Evolutionary conservation across 2,113 vertebrate species (phyloP).

Genomic region (Ceyx margarethae): DNA sequence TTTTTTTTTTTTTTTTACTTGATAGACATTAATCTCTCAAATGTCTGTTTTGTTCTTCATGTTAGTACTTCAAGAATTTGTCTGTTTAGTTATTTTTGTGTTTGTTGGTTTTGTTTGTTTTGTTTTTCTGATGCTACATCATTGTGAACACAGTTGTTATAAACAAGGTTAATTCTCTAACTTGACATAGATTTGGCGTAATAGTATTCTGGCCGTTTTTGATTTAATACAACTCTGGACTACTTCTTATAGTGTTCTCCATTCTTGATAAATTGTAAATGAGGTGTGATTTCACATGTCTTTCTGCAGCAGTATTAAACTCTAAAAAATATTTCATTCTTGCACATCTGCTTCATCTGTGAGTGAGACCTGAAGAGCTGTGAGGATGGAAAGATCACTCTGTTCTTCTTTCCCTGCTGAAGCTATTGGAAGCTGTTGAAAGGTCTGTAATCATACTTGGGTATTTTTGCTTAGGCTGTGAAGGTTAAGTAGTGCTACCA

Average conservation of each 20-base stretch:
- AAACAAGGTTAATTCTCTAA: background rate
- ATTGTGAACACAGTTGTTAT: background rate
- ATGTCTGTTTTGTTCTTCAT: background rate
- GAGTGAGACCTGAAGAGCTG: background rate
- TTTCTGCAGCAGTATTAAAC: background rate
- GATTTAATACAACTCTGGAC: background rate
- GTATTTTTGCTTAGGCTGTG: background rate
- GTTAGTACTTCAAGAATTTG: background rate
- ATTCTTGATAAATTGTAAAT: background rate
- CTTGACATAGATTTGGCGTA: background rate
- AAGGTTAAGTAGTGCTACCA: background rate
- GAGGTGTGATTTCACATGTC: background rate
- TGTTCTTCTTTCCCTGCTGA: background rate
- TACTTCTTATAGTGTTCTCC: background rate
- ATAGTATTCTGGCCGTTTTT: background rate
- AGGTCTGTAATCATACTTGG: background rate
- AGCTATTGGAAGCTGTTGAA: background rate
- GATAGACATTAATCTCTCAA: background rate
- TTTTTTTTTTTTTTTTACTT: background rate
- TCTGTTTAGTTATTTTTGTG: no score
- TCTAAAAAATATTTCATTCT: background rate
- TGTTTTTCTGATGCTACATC: background rate
- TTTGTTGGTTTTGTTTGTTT: no score
- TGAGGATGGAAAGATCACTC: background rate
- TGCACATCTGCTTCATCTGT: background rate